Evolutionary conservation across 2,888 invertebrate species (phyloP).

Genomic region (Microplitis deprimator): DNA sequence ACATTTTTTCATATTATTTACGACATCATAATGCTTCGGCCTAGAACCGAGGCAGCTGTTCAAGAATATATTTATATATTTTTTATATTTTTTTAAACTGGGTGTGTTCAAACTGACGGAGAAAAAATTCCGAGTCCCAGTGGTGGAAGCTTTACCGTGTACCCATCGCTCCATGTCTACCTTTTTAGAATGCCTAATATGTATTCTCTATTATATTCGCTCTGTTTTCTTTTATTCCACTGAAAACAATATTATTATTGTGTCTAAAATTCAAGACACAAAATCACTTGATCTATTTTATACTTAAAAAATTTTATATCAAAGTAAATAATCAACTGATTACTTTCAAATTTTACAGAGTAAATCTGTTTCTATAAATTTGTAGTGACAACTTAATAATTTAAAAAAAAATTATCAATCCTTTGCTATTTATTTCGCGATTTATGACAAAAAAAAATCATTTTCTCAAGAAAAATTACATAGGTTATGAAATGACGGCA

Average conservation of each 20-base stretch:
- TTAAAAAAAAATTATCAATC: too few species aligned
- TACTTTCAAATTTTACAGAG: too few species aligned
- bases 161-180: conserved; percentile 1
- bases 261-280: background rate
- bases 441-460: too few species aligned
- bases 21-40: conserved; percentile 46
- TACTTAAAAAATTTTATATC: too few species aligned
- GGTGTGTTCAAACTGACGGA: background rate
- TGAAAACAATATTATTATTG: background rate
- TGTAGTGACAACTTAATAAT: too few species aligned
- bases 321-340: too few species aligned
- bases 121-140: conserved; percentile 16
- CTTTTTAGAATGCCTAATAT: background rate
- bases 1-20: conserved; percentile 53
- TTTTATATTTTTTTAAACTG: conserved; percentile 4
- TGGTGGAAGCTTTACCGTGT: conserved; percentile 21
- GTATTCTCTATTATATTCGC: background rate
- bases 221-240: background rate
- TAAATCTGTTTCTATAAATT: too few species aligned
- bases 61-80: conserved; percentile 19
- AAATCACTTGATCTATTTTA: too few species aligned
- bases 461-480: too few species aligned
- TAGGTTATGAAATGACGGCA: too few species aligned
- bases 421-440: too few species aligned
- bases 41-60: conserved; percentile 25